These are phyloP conservation scores for Pangasianodon hypophthalmus DNA, from an alignment of 2,113 vertebrate species.

Conservation along the genomic window DNA sequence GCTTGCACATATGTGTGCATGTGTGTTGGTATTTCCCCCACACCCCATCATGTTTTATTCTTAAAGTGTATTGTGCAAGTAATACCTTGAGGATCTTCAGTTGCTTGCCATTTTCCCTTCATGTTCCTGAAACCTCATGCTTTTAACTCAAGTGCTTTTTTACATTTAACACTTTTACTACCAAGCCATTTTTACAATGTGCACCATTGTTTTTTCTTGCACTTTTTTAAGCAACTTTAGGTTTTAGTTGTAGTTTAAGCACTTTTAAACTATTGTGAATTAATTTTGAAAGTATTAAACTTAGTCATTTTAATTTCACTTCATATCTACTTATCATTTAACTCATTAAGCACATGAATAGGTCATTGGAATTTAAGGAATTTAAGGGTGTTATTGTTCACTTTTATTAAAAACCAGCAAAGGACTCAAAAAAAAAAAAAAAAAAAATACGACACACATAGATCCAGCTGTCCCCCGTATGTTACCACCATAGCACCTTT, in stretches of 20 bases:
- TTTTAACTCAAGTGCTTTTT: not conserved
- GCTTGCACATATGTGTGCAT: not conserved
- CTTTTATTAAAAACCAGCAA: not conserved
- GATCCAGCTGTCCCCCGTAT: not conserved
- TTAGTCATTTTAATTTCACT: not conserved
- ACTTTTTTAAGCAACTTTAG: not conserved
- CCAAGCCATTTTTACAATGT: not conserved
- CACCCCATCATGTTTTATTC: not conserved
- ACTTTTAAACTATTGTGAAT: too few relatives aligned
- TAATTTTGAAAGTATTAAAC: not conserved
- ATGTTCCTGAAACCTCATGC: not conserved
- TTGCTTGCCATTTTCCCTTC: not conserved
- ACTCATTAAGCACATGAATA: not conserved
- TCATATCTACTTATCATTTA: not conserved
- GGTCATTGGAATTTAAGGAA: not conserved
- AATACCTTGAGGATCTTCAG: not conserved
- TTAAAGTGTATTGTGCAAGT: not conserved
- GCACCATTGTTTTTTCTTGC: not conserved
- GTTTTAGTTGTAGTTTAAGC: not conserved
- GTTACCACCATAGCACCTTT: not conserved
- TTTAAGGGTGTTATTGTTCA: not conserved
- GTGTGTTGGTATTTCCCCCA: not conserved
- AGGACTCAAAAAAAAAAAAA: not conserved
- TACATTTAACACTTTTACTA: not conserved
- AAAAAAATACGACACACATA: not conserved